These are phyloP conservation scores for Spongilla lacustris DNA, from an alignment of 37 sponge, comb jelly and placozoan genomes.

Conservation along the genomic window DNA sequence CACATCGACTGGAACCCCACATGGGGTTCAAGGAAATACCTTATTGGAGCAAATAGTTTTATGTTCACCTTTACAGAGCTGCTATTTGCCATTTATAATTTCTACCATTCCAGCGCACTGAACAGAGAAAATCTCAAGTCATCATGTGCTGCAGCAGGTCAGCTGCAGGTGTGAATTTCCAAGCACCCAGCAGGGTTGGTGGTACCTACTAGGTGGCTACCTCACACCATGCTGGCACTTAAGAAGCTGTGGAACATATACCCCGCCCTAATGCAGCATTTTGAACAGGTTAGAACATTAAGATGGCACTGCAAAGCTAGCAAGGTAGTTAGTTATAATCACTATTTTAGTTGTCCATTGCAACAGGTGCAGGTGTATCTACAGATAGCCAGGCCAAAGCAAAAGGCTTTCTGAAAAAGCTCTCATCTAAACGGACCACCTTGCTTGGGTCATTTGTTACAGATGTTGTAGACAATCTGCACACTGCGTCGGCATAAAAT, in stretches of 20 bases:
- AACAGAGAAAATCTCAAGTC: slow-evolving; percentile 12
- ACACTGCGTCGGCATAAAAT: background rate
- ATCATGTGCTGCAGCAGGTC: background rate
- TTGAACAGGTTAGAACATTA: slow-evolving; percentile 10
- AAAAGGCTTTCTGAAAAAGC: slow-evolving; percentile 3
- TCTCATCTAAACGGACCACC: background rate
- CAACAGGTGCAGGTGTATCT: background rate
- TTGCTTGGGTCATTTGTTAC: background rate
- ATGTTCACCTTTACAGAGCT: background rate
- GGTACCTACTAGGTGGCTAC: slow-evolving; percentile 9
- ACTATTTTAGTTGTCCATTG: background rate
- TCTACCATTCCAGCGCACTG: slow-evolving; percentile 15
- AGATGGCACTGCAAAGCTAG: slow-evolving; percentile 1
- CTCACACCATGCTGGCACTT: slow-evolving; percentile 11
- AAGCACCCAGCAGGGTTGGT: background rate
- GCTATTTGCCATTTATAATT: background rate
- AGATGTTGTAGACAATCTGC: background rate
- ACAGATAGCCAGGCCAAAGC: slow-evolving; percentile 7
- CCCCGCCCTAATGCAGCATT: slow-evolving; percentile 4
- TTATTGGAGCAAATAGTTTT: background rate
- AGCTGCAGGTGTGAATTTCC: background rate
- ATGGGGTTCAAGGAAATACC: background rate
- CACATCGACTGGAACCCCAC: slow-evolving; percentile 16
- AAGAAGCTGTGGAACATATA: background rate
- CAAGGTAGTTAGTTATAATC: slow-evolving; percentile 1